phyloP scores from a whole-genome alignment of 2,113 vertebrate species.

The Elephantulus edwardii region DNA sequence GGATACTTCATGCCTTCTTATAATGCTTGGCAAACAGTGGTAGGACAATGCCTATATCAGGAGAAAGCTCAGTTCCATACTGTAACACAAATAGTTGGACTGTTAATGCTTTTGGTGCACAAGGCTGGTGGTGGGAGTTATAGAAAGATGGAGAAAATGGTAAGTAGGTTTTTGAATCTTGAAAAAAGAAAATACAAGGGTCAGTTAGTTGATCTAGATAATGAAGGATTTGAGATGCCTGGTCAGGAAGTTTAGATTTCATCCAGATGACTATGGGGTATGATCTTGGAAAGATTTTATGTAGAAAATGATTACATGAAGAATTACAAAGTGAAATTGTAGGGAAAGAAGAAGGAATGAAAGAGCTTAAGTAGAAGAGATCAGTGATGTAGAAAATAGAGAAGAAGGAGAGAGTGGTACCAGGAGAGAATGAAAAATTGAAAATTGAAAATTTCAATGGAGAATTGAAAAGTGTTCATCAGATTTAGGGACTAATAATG shows the following conservation, averaged over 20 bases:
- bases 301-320: not conserved
- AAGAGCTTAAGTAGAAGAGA: not conserved
- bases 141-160: not conserved
- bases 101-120: not conserved
- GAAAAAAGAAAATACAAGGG: not conserved
- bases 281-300: not conserved
- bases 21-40: not conserved
- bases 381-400: not conserved
- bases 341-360: not conserved
- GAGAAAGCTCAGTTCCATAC: not conserved
- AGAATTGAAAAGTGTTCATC: not conserved
- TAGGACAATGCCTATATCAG: not conserved
- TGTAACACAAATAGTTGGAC: not conserved
- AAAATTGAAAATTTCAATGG: too few relatives aligned
- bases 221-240: not conserved
- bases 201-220: not conserved
- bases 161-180: not conserved
- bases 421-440: not conserved
- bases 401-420: not conserved
- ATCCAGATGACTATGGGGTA: not conserved
- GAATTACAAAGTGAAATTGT: not conserved
- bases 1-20: not conserved
- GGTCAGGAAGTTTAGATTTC: constrained; percentile 16
- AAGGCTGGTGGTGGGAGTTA: not conserved
- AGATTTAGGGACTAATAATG: not conserved